A percentile compares a stretch with the other conserved stretches of the same genome.
These are phyloP conservation scores for Drosophila nr. medialis DNA, from an alignment of 2,888 invertebrate genomes.

Conservation along the genomic window DNA sequence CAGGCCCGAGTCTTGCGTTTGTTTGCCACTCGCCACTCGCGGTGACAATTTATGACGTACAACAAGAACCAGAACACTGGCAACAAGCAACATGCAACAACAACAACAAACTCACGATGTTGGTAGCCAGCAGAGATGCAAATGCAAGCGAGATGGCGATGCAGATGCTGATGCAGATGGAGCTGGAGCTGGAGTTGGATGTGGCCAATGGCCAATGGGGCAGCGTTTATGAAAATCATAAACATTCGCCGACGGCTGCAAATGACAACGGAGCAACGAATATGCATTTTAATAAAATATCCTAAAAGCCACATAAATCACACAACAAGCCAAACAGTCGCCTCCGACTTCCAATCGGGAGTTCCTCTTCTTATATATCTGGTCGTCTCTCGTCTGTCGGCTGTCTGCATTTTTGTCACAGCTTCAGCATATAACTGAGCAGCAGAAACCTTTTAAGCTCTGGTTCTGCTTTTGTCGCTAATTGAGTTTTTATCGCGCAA, in stretches of 20 bases:
- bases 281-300: slow-evolving; percentile 85
- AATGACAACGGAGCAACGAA: slow-evolving; percentile 85
- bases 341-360: background rate
- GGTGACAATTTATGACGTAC: slow-evolving; percentile 83
- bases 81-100: slow-evolving; percentile 8
- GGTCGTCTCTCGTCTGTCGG: background rate
- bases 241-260: slow-evolving; percentile 81
- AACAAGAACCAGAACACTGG: slow-evolving; percentile 43
- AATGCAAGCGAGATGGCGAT: slow-evolving; percentile 22
- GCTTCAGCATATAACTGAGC: background rate
- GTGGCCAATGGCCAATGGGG: slow-evolving; percentile 48
- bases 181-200: background rate
- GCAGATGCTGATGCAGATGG: slow-evolving; percentile 35
- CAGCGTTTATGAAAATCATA: slow-evolving; percentile 85
- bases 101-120: slow-evolving; percentile 34
- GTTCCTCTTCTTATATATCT: background rate
- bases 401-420: slow-evolving; percentile 15
- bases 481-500: slow-evolving; percentile 48
- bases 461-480: slow-evolving; percentile 13
- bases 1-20: background rate
- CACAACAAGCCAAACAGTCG: slow-evolving; percentile 43
- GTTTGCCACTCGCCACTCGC: slow-evolving; percentile 56
- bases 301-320: slow-evolving; percentile 85
- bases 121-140: slow-evolving; percentile 47
- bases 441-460: slow-evolving; percentile 4